phyloP scores from a whole-genome alignment of 53 echinoderm and acorn worm species.

The Paracentrotus lividus region DNA sequence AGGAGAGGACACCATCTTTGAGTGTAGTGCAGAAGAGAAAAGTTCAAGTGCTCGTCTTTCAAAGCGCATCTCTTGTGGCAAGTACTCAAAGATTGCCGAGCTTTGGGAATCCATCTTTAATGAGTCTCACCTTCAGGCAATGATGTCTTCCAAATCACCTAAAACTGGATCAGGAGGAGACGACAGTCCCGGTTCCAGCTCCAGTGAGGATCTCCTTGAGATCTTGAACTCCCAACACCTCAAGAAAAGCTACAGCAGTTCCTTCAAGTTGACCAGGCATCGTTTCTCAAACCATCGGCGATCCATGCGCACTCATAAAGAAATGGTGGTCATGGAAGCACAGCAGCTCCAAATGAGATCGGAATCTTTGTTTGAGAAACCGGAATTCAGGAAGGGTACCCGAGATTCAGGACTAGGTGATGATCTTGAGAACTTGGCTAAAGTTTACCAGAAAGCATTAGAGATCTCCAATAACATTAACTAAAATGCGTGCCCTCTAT shows the following conservation, averaged over 20 bases:
- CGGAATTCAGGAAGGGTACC: slow-evolving; percentile 69
- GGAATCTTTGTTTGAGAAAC: slow-evolving; percentile 53
- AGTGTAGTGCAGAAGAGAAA: slow-evolving; percentile 69
- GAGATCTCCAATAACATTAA: slow-evolving; percentile 71
- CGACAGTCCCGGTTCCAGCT: slow-evolving; percentile 78
- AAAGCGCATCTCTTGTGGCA: slow-evolving; percentile 90
- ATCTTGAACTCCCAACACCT: slow-evolving; percentile 86
- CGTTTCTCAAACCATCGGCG: slow-evolving; percentile 36
- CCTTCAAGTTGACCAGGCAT: slow-evolving; percentile 47
- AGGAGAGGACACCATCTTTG: slow-evolving; percentile 52
- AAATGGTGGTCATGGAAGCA: slow-evolving; percentile 63
- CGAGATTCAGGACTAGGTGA: slow-evolving; percentile 78
- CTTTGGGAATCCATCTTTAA: slow-evolving; percentile 91
- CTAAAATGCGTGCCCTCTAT: not conserved
- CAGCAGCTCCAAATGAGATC: slow-evolving; percentile 49
- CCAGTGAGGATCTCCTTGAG: slow-evolving; percentile 89
- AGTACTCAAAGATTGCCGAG: slow-evolving; percentile 86
- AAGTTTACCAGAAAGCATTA: slow-evolving; percentile 81
- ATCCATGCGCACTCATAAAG: slow-evolving; percentile 49
- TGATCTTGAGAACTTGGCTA: slow-evolving; percentile 75
- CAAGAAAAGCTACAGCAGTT: slow-evolving; percentile 79
- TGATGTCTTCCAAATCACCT: slow-evolving; percentile 29
- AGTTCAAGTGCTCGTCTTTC: slow-evolving; percentile 82
- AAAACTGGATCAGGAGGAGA: slow-evolving; percentile 13
- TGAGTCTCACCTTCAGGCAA: slow-evolving; percentile 50